Base-by-base conservation (phyloP, 2,888 invertebrate genomes). In the Stramonita haemastoma region DNA sequence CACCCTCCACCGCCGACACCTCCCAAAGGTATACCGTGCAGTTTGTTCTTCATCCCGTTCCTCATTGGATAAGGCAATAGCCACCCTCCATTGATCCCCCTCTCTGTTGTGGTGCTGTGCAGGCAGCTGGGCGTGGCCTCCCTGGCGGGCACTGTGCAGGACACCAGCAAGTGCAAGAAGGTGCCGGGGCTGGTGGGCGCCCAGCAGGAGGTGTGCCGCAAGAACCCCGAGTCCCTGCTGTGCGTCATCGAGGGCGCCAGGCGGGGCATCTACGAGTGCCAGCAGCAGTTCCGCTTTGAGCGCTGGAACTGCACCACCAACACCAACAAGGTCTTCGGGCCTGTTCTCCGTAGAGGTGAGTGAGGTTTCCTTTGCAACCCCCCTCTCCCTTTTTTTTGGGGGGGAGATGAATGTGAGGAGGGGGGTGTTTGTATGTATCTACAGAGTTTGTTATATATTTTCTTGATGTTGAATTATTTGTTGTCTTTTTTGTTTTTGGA, bases 261-360 rank as follows among this genome's bases (percentile, higher is more conserved):
- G 66, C 94, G 96, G 77, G 97, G 97, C 57, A 96, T 97, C 91
- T 93, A 95, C 66, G 97, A 97, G 93, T 97, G 97, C 92, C 97
- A 97, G 93, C 95, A 95, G 89, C 97, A 97, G 94, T 97, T 97
- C 94, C 95, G 96, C 87, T 96, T 96, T 93, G 97, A 97, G 93
- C 94, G 97, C 22, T 97, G 97, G 97, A 97, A 97, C 94, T 97
- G 97, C 92, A 96, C 96, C 4, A 94, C 95, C 0, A 91, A 91
- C 87, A 91, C 89, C 90, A 95, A 93, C 89, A 96, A 96, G 84
- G 96, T 97, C n/a, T 97, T 97, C 93, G 96, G 96, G 36, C 95
- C 96, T 91, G 96, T 96, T 46, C 93, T 97, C n/a, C 95, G 96
- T 89, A 95, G 96, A 95, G 97, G 97, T 81, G 36, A 8, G 81